Conservation (phyloP, 2,888 invertebrate genomes). For the Eumacrocentrus americanus region DNA sequence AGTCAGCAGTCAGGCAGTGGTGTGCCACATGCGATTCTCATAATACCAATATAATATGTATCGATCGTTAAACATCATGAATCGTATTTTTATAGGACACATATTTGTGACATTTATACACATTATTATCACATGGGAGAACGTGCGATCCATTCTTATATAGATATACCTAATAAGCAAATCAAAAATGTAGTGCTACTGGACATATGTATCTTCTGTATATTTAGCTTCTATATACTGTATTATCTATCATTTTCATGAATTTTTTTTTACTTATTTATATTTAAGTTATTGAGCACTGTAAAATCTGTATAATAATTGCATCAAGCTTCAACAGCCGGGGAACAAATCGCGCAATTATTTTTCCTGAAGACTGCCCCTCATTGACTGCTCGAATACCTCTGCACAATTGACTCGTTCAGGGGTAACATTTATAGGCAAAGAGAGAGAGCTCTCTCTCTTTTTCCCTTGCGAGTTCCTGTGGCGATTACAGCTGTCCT, state of each 20-base stretch:
- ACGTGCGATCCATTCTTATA: background rate
- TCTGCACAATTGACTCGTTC: conserved; percentile 53
- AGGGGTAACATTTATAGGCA: conserved; percentile 35
- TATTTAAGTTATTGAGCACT: background rate
- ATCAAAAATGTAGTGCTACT: background rate
- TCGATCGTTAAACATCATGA: background rate
- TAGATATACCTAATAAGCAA: conserved; percentile 18
- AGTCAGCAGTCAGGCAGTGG: conserved; percentile 22
- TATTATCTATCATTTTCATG: background rate
- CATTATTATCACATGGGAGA: background rate
- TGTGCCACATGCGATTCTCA: conserved; percentile 8
- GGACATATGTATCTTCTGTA: background rate
- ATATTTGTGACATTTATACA: background rate
- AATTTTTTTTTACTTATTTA: background rate
- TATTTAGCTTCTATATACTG: background rate
- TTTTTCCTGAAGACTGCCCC: conserved; percentile 58
- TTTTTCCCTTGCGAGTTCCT: conserved; percentile 38
- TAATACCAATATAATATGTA: conserved; percentile 21
- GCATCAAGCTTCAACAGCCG: conserved; percentile 20
- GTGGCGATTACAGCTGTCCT: conserved; percentile 53
- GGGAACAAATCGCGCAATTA: conserved; percentile 52
- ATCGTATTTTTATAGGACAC: background rate
- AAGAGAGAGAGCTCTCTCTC: conserved; percentile 25
- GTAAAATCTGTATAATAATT: background rate
- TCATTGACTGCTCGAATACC: conserved; percentile 51